Conservation (phyloP, 1,140 invertebrate genomes). For the Tachypleus tridentatus region DNA sequence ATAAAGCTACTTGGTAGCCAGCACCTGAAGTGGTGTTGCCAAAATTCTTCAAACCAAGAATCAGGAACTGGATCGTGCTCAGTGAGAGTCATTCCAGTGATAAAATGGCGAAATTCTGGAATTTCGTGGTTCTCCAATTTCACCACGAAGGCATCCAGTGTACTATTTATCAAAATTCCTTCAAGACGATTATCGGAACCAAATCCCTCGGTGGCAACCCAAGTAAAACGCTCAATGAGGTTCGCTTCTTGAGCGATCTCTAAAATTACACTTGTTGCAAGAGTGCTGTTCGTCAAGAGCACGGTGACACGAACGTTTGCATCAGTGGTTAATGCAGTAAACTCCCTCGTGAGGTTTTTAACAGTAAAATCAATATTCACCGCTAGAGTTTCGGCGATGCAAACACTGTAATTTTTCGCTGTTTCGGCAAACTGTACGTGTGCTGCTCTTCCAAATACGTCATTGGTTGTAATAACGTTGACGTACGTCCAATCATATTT, state of each 20-base stretch:
- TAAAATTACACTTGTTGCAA: conserved; percentile 6
- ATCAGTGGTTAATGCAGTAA: conserved; percentile 5
- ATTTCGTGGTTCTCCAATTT: conserved; percentile 35
- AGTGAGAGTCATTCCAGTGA: conserved; percentile 30
- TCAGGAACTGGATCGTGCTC: conserved; percentile 32
- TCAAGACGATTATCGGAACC: conserved; percentile 15
- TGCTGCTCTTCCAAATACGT: conserved; percentile 7
- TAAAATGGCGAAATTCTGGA: conserved; percentile 32
- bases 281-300: conserved; percentile 9
- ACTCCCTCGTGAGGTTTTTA: conserved; percentile 2
- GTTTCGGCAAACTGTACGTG: conserved; percentile 12
- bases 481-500: conserved; percentile 17
- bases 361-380: conserved; percentile 8
- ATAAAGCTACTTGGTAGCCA: conserved; percentile 28
- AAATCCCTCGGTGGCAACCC: conserved; percentile 17
- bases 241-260: conserved; percentile 9
- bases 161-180: conserved; percentile 30
- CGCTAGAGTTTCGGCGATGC: conserved; percentile 10
- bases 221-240: conserved; percentile 8
- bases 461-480: conserved; percentile 16
- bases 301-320: conserved; percentile 12
- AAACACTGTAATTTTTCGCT: conserved; percentile 13
- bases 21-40: conserved; percentile 34
- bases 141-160: conserved; percentile 23
- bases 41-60: conserved; percentile 39